phyloP scores from a whole-genome alignment of 2,797 vertebrate species.

The Oophaga sylvatica region DNA sequence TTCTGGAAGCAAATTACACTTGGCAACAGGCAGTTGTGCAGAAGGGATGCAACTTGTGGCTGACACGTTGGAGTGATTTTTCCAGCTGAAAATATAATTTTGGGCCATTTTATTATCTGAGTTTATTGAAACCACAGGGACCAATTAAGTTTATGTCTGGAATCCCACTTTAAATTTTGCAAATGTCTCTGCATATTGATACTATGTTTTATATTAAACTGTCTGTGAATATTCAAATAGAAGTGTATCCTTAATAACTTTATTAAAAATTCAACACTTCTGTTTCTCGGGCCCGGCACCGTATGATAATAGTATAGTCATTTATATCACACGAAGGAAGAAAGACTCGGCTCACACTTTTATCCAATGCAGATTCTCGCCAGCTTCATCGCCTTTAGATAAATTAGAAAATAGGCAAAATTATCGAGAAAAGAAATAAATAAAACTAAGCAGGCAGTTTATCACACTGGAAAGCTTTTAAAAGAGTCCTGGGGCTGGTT shows the following conservation, averaged over 20 bases:
- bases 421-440: slow-evolving; percentile 38
- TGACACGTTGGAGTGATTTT: too few relatives aligned
- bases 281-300: background rate
- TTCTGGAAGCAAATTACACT: too few relatives aligned
- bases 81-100: too few relatives aligned
- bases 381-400: slow-evolving; percentile 29
- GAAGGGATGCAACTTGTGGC: too few relatives aligned
- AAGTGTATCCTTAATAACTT: background rate
- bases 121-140: too few relatives aligned
- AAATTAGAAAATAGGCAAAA: slow-evolving; percentile 22
- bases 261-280: background rate
- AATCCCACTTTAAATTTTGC: background rate
- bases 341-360: background rate
- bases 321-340: background rate
- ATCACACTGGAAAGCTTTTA: slow-evolving; percentile 43
- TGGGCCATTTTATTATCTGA: too few relatives aligned
- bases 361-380: slow-evolving; percentile 28
- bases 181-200: background rate
- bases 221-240: background rate
- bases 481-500: slow-evolving; percentile 17
- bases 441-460: slow-evolving; percentile 30
- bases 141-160: too few relatives aligned
- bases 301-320: slow-evolving; percentile 7
- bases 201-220: background rate
- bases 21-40: too few relatives aligned